Evolutionary conservation across 2,797 vertebrate genomes (phyloP).

Genomic region (Falco berigora): DNA sequence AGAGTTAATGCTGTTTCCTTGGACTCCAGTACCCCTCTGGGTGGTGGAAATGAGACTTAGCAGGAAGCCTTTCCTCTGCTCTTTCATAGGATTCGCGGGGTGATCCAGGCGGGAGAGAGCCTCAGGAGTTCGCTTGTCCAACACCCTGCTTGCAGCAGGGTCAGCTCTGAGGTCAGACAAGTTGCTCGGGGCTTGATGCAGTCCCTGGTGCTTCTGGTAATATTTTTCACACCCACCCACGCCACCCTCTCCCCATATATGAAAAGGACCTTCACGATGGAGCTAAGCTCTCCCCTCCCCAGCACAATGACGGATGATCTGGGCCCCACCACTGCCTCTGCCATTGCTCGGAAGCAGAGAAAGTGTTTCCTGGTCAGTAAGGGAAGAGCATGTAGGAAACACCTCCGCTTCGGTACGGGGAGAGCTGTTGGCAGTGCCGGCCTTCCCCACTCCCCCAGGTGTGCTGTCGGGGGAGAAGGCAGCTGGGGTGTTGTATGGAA

Average conservation of each 20-base stretch:
- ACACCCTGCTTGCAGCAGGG: fast-evolving
- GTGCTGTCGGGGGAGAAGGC: neutral
- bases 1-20: neutral
- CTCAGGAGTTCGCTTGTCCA: neutral
- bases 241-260: too few species aligned
- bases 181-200: neutral
- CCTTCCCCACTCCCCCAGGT: fast-evolving
- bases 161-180: neutral
- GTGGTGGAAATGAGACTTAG: neutral
- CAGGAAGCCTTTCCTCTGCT: neutral
- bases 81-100: neutral
- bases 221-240: too few species aligned
- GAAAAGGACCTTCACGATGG: neutral
- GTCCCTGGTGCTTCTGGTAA: neutral
- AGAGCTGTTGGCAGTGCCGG: neutral
- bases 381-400: neutral
- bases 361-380: neutral
- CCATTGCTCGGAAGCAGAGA: neutral
- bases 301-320: neutral
- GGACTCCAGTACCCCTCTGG: neutral
- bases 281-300: neutral
- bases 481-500: neutral
- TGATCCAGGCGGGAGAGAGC: neutral
- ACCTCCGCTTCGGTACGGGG: fast-evolving
- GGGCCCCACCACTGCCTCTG: neutral